Conservation (phyloP, 1,140 invertebrate genomes). For the Zaprionus taronus region DNA sequence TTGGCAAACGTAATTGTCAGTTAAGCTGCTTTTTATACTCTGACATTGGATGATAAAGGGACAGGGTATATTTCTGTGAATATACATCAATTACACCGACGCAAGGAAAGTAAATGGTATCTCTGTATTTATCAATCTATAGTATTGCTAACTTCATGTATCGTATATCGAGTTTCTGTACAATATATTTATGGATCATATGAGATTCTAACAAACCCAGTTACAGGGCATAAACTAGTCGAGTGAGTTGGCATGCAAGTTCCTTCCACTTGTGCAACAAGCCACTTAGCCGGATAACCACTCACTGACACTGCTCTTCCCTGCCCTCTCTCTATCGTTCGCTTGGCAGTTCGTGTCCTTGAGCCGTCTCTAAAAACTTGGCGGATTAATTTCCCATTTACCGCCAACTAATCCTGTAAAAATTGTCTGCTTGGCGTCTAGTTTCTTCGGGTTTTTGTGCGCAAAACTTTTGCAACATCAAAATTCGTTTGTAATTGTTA, state of each 20-base stretch:
- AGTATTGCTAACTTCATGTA: no score
- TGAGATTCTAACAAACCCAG: not conserved
- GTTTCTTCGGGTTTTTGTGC: conserved; percentile 21
- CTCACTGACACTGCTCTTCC: not conserved
- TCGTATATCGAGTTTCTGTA: no score
- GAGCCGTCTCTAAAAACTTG: conserved; percentile 35
- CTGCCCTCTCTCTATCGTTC: not conserved
- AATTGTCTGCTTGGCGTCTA: conserved; percentile 59
- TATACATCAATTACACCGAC: not conserved
- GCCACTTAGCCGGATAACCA: conserved; percentile 6
- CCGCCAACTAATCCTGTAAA: conserved; percentile 67
- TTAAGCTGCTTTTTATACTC: not conserved
- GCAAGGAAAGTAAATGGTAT: no score
- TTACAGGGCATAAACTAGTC: not conserved
- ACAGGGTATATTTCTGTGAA: not conserved
- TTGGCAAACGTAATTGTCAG: conserved; percentile 1
- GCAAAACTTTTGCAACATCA: conserved; percentile 52
- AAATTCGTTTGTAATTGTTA: conserved; percentile 75
- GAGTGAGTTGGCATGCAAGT: not conserved
- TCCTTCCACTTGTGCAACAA: conserved; percentile 12
- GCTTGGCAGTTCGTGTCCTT: conserved; percentile 20
- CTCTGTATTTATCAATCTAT: no score
- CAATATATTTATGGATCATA: not conserved
- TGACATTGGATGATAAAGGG: not conserved
- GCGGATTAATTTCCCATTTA: conserved; percentile 75